Evolutionary conservation across 2,797 vertebrate genomes (phyloP).

Genomic region (Craterocephalus amniculus): DNA sequence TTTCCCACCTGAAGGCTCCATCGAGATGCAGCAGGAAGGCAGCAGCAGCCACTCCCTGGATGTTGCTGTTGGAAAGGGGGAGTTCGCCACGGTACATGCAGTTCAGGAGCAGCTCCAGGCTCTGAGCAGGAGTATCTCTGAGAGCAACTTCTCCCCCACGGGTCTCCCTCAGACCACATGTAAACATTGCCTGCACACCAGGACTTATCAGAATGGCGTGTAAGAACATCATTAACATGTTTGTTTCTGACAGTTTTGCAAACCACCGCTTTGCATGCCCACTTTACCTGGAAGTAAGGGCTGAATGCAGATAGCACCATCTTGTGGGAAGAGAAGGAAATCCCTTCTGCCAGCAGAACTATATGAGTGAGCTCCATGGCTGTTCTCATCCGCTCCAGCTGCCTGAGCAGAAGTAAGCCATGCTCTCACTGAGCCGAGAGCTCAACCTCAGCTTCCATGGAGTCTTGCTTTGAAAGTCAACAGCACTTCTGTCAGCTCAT

Average conservation of each 20-base stretch:
- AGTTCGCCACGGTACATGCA: slow-evolving; percentile 87
- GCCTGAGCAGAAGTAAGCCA: slow-evolving; percentile 80
- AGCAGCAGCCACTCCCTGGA: slow-evolving; percentile 86
- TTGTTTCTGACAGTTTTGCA: neutral
- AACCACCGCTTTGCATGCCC: neutral
- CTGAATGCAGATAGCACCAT: slow-evolving; percentile 90
- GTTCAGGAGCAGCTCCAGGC: slow-evolving; percentile 81
- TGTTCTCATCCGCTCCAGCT: slow-evolving; percentile 85
- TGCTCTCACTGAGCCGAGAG: slow-evolving; percentile 68
- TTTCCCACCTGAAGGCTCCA: slow-evolving; percentile 78
- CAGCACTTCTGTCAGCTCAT: neutral
- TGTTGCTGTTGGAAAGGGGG: slow-evolving; percentile 82
- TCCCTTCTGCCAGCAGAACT: slow-evolving; percentile 86
- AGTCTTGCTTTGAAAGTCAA: neutral
- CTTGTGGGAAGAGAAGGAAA: slow-evolving; percentile 88
- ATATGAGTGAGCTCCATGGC: slow-evolving; percentile 86
- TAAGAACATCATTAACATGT: neutral
- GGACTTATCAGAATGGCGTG: neutral
- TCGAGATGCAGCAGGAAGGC: slow-evolving; percentile 91
- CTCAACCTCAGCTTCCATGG: slow-evolving; percentile 53
- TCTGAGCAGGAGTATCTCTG: slow-evolving; percentile 84
- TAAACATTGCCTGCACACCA: slow-evolving; percentile 81
- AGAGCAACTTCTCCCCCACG: slow-evolving; percentile 83
- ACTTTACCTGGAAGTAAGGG: slow-evolving; percentile 88
- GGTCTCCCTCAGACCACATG: slow-evolving; percentile 89